Conservation (phyloP, 2,888 invertebrate species). For the Tetragonisca angustula region DNA sequence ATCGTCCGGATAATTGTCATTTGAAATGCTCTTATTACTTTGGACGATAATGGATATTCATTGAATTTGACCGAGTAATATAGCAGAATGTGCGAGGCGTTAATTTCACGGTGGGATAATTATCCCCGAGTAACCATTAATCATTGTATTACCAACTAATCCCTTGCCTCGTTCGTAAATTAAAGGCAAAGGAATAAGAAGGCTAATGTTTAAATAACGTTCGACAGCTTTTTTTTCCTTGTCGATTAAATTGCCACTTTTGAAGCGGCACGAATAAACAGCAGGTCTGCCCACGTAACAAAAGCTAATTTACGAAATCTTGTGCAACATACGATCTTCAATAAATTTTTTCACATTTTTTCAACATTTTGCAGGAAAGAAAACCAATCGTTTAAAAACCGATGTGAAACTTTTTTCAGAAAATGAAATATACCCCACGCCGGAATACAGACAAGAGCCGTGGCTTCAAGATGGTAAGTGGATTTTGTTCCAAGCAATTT, state of each 20-base stretch:
- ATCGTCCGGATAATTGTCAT: not conserved
- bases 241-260: not conserved
- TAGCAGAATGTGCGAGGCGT: constrained; percentile 1
- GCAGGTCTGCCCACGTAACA: not conserved
- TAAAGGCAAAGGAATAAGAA: not conserved
- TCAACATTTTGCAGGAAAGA: not conserved
- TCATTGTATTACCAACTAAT: constrained; percentile 26
- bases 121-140: constrained; percentile 47
- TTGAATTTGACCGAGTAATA: constrained; percentile 8
- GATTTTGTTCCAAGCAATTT: constrained; percentile 20
- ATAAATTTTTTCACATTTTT: not conserved
- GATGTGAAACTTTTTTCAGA: constrained; percentile 67
- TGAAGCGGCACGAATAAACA: no score
- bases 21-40: not conserved
- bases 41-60: constrained; percentile 29
- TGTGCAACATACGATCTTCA: not conserved
- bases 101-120: constrained; percentile 46
- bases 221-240: not conserved
- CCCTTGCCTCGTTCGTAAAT: not conserved
- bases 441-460: constrained; percentile 78
- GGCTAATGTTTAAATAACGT: not conserved
- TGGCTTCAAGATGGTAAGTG: constrained; percentile 81
- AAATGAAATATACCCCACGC: constrained; percentile 74
- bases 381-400: not conserved
- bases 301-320: not conserved